Base-by-base conservation (phyloP, 2,797 vertebrate species). In the Sternarchorhynchus goeldii region DNA sequence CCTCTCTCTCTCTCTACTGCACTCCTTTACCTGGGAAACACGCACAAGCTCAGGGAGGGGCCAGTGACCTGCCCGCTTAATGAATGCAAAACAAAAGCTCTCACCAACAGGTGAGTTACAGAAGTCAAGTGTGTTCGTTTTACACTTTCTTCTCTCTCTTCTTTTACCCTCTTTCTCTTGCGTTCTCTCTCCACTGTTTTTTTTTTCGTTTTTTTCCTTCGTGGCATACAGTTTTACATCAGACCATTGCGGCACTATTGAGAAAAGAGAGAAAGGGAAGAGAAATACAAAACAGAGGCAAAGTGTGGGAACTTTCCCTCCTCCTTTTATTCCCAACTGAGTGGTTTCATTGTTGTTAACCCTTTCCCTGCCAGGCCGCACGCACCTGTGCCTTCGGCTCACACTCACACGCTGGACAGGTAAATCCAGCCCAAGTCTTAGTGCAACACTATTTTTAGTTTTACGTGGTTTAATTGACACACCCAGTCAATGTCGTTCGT, bases 51-150 rank as follows among this genome's bases (percentile, higher is more conserved):
- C 81, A 88, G 91, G 94, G 93, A 92, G 91, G 89, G 89, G 89
- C 91, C 82, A 72, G 84, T 81, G 78, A 78, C 86, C 84, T 71
- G 82, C 85, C 86, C 58, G 77, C 84, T 89, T 88, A 92, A 92
- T 91, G 91, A 92, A 92, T 88, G 86, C 88, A 85, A 91, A 91
- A 93, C 90, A 92, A 92, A 91, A 91, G 87, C 88, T 90, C 87
- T 89, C 84, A 87, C 87, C 89, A 90, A 90, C 92, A 94, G 92
- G 92, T 93, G 92, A 93, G 93, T 91, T 91, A 90, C 91, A 92
- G 91, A 88, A 93, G 92, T 92, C 89, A 91, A 81, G 88, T 86
- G 85, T 80, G 85, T 83, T 85, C 76, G 80, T 90, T 89, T 91
- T 92, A 85, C 84, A 81, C 84, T 78, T 83, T 77, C 75, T 68